Conservation (phyloP, 1,140 invertebrate genomes). For the Cyrtorhinus lividipennis region DNA sequence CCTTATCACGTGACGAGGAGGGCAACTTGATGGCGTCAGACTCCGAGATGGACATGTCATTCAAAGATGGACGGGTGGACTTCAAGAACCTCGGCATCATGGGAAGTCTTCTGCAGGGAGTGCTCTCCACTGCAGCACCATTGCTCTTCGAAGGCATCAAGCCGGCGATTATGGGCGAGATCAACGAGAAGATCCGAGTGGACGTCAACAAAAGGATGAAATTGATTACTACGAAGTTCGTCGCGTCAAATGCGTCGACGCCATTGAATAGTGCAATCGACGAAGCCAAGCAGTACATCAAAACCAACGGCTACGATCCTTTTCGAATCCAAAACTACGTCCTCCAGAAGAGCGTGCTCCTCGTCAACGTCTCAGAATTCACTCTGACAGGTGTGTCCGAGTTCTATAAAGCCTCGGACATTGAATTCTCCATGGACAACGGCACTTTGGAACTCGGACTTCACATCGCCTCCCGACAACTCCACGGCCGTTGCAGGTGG, state of each 20-base stretch:
- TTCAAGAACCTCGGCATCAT: constrained; percentile 66
- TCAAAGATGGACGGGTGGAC: constrained; percentile 58
- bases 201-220: constrained; percentile 23
- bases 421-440: constrained; percentile 47
- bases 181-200: constrained; percentile 23
- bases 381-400: constrained; percentile 62
- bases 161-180: constrained; percentile 58
- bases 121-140: constrained; percentile 63
- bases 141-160: constrained; percentile 73
- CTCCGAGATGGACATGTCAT: constrained; percentile 61
- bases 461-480: constrained; percentile 59
- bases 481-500: constrained; percentile 61
- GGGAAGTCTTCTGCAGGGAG: constrained; percentile 53
- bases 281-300: constrained; percentile 52
- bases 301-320: constrained; percentile 54
- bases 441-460: constrained; percentile 42
- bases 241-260: constrained; percentile 49
- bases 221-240: constrained; percentile 32
- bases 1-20: constrained; percentile 49
- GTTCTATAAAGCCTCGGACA: constrained; percentile 64
- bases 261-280: constrained; percentile 48
- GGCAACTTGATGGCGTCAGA: constrained; percentile 58
- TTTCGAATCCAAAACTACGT: constrained; percentile 43
- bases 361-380: constrained; percentile 34
- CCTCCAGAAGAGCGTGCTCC: constrained; percentile 20